Evolutionary conservation across 2,888 invertebrate genomes (phyloP).

Genomic region (Macrosiphum euphorbiae): DNA sequence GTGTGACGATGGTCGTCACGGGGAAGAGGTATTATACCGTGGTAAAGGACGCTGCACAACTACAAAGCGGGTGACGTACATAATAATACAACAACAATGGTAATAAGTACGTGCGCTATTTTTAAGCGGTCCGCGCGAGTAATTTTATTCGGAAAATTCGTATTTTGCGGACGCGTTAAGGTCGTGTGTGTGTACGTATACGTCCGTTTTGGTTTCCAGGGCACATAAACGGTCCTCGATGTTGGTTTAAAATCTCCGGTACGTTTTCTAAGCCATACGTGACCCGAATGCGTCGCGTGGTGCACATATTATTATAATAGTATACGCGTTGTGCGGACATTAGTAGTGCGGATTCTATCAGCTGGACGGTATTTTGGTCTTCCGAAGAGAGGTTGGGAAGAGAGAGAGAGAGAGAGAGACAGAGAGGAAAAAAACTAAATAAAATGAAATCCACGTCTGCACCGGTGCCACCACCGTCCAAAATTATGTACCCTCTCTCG

Average conservation of each 20-base stretch:
- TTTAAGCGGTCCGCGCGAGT: background rate
- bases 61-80: background rate
- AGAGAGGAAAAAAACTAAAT: background rate
- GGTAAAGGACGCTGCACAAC: background rate
- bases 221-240: conserved; percentile 23
- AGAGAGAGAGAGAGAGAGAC: background rate
- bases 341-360: conserved; percentile 23
- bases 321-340: conserved; percentile 2
- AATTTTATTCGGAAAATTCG: conserved; percentile 27
- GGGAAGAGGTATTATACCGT: background rate
- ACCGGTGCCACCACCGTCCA: background rate
- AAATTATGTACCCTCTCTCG: conserved; percentile 19
- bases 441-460: background rate
- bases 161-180: background rate
- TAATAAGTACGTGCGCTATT: conserved; percentile 6
- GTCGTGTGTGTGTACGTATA: background rate
- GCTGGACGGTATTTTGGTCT: background rate
- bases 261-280: conserved; percentile 28
- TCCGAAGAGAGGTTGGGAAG: no score
- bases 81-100: background rate
- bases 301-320: conserved; percentile 25
- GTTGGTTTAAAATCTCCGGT: background rate
- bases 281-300: background rate
- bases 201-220: conserved; percentile 16
- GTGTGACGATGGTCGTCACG: background rate